These are phyloP conservation scores for Aegotheles bennettii DNA, from an alignment of 2,113 vertebrate genomes.

Conservation along the genomic window DNA sequence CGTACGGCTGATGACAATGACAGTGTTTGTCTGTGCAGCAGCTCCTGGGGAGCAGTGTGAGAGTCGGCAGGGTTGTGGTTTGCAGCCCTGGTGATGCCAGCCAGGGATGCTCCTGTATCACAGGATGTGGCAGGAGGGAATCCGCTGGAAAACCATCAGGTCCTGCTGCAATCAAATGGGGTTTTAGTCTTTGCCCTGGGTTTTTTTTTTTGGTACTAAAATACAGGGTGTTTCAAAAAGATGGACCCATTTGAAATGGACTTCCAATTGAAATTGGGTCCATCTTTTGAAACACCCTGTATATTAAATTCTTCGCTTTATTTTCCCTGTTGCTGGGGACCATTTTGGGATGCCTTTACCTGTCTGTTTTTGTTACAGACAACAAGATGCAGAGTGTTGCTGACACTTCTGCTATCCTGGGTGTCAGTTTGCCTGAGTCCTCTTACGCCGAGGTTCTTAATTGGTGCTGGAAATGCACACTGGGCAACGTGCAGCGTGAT, in stretches of 20 bases:
- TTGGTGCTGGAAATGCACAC: fast-evolving
- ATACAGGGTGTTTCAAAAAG: too few species aligned
- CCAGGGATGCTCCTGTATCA: neutral
- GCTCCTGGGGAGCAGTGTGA: fast-evolving
- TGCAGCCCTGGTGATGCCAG: neutral
- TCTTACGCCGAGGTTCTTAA: neutral
- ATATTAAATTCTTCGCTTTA: neutral
- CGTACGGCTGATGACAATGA: fast-evolving
- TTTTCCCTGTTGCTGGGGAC: neutral
- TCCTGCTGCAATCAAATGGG: neutral
- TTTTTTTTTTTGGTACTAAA: neutral
- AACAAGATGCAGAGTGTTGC: neutral
- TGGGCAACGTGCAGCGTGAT: neutral
- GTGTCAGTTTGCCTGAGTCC: neutral
- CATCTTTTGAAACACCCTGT: too few species aligned
- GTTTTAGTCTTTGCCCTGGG: neutral
- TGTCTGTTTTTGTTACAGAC: neutral
- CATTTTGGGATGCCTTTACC: neutral
- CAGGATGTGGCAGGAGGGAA: neutral
- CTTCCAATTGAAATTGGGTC: too few species aligned
- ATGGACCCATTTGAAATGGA: too few species aligned
- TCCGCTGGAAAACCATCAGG: fast-evolving
- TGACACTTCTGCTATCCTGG: neutral
- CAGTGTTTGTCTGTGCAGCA: fast-evolving
- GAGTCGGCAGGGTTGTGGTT: fast-evolving